Base-by-base conservation (phyloP, 2,888 invertebrate species). In the Drosophila maculinotata region DNA sequence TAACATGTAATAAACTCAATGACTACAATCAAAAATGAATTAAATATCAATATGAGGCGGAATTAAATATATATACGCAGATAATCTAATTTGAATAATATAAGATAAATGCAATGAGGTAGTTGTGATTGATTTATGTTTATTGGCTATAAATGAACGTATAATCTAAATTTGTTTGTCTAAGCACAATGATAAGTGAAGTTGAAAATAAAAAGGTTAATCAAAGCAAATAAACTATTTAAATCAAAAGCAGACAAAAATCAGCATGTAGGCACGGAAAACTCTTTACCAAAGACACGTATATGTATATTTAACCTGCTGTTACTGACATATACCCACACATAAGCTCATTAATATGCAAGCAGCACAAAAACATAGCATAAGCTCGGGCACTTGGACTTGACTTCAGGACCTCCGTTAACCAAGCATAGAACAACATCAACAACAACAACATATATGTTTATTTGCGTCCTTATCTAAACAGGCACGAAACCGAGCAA, bases 401-500 rank as follows among this genome's bases (percentile, higher is more conserved):
- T 26, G 35, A 49, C 36, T 10, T 6, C 15, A 26, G 36, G 30
- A 47, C 12, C 47, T 31, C 10, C 25, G 57, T 42, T 64, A 53
- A 53, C 36, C 39, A 10, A 38, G 31, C 31, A 20, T 12, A n/a
- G 31, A 25, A 52, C 23, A 10, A 12, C 15, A 14, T 3, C 25
- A 28, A 15, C 23, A 42, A 20, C 30, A 47, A 36, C 65, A 52
- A 57, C 39, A 48, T 47, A 64, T 63, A 65, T 67, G 72, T 86
- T 83, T 67, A 76, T 79, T 85, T 82, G 75, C 75, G 63, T 59
- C 63, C 75, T 85, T 79, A 75, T 66, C 60, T 59, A 62, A 70
- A 68, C 65, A 70, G 41, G 14, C 48, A 12, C 49, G 39, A 42
- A 33, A 38, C 10, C 45, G 36, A 47, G 36, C 42, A 82, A 59